Evolutionary conservation across 2,113 vertebrate species (phyloP).

Genomic region (Toxotes chatareus): DNA sequence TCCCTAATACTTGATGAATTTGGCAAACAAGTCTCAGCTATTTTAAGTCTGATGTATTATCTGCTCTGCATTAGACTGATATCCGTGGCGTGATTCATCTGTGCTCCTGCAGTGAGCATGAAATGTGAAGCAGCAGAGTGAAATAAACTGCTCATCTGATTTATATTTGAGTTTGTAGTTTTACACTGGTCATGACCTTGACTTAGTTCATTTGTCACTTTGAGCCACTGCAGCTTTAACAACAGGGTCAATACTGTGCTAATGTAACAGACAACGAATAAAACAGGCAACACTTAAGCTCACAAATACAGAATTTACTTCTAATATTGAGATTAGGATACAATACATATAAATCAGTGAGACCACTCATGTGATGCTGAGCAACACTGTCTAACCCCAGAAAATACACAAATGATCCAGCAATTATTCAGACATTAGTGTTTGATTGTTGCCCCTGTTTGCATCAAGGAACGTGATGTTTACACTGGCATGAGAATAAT

Average conservation of each 20-base stretch:
- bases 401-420: background rate
- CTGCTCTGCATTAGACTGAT: slow-evolving; percentile 44
- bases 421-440: background rate
- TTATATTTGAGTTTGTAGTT: slow-evolving; percentile 38
- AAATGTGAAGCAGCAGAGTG: slow-evolving; percentile 69
- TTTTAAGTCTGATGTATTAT: slow-evolving; percentile 64
- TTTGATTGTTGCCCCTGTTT: background rate
- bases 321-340: background rate
- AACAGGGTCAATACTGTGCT: background rate
- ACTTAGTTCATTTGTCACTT: slow-evolving; percentile 23
- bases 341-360: background rate
- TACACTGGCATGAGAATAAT: background rate
- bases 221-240: background rate
- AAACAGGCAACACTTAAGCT: background rate
- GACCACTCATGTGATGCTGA: background rate
- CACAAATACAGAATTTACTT: background rate
- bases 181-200: slow-evolving; percentile 7
- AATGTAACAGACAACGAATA: background rate
- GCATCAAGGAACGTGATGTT: background rate
- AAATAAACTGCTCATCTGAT: slow-evolving; percentile 70
- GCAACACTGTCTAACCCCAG: background rate
- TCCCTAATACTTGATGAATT: slow-evolving; percentile 53
- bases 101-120: slow-evolving; percentile 50
- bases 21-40: slow-evolving; percentile 56
- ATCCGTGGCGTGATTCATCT: slow-evolving; percentile 68